Conservation (phyloP, 2,113 vertebrate genomes). For the Bothrops jararaca region DNA sequence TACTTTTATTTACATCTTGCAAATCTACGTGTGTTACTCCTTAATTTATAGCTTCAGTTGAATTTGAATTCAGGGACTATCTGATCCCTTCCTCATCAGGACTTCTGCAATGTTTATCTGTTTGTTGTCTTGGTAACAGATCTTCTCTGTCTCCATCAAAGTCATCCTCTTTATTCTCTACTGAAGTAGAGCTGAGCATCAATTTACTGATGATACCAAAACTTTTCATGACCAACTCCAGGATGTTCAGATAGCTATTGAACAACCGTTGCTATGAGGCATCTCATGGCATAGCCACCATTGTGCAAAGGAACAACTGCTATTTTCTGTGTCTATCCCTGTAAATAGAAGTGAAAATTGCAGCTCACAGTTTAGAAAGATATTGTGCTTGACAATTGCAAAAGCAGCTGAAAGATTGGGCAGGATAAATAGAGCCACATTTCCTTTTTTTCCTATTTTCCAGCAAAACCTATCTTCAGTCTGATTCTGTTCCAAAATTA, state of each 20-base stretch:
- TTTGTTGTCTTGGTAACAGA: background rate
- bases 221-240: background rate
- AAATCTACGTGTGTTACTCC: background rate
- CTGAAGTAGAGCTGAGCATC: background rate
- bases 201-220: background rate
- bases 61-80: background rate
- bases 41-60: background rate
- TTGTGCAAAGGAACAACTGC: background rate
- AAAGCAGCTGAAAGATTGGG: background rate
- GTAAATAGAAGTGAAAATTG: background rate
- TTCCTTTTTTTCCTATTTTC: background rate
- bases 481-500: background rate
- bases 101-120: background rate
- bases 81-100: background rate
- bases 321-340: background rate
- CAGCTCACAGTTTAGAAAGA: background rate
- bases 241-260: background rate
- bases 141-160: background rate
- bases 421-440: background rate
- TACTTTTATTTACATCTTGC: background rate
- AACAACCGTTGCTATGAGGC: background rate
- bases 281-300: background rate
- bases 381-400: background rate
- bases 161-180: background rate
- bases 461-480: background rate